phyloP scores from a whole-genome alignment of 1,140 invertebrate genomes.

The Parasteatoda tepidariorum region DNA sequence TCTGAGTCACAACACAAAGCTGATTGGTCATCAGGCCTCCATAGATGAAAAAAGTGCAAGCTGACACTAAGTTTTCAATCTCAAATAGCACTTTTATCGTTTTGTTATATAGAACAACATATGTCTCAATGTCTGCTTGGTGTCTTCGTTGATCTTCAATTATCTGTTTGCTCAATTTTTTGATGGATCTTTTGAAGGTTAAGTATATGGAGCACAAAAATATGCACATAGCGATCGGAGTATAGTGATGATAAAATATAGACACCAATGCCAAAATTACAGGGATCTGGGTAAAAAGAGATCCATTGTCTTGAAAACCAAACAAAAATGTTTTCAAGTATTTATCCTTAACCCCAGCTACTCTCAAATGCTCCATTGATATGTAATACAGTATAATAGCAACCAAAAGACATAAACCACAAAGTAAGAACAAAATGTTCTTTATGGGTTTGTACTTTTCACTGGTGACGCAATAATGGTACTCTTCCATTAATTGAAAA shows the following conservation, averaged over 20 bases:
- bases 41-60: conserved; percentile 20
- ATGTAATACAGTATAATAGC: not conserved
- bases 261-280: not conserved
- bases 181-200: conserved; percentile 7
- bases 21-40: conserved; percentile 36
- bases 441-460: not conserved
- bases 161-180: not conserved
- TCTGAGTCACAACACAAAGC: conserved; percentile 27
- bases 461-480: not conserved
- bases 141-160: not conserved
- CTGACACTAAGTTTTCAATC: conserved; percentile 22
- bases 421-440: not conserved
- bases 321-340: conserved; percentile 10
- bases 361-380: conserved; percentile 1
- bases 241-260: conserved; percentile 32
- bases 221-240: not conserved
- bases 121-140: not conserved
- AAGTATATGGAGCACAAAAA: conserved; percentile 22
- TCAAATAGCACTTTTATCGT: conserved; percentile 1
- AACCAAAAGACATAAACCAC: not conserved
- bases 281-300: no score
- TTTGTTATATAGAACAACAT: not conserved
- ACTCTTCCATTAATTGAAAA: conserved; percentile 2
- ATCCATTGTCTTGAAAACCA: no score
- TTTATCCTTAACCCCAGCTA: not conserved